Evolutionary conservation across 1,140 invertebrate genomes (phyloP), one percentile per base, ranked within the genome.

Genomic region (Papilio polyxenes): DNA sequence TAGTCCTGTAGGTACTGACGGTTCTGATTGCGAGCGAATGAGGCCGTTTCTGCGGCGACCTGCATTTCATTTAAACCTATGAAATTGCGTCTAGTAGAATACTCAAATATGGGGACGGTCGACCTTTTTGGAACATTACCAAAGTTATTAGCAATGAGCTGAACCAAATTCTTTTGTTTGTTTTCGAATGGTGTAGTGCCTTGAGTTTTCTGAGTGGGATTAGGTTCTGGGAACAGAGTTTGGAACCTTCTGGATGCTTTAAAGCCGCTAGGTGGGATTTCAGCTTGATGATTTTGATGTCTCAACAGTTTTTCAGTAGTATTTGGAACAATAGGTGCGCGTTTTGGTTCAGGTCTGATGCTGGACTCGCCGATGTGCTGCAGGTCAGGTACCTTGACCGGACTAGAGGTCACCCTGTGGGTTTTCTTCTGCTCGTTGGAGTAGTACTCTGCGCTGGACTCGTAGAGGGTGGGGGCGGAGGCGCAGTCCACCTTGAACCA

Each of bases 401-500:
- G 83, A 51, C 23, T 91, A 75, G 88, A 95, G 83, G 89, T 95
- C 91, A 89, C 91, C 92, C 87, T 95, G 89, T 85, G 95, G 83
- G 85, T 94, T 83, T 95, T 95, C 84, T 95, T 94, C 82, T 96
- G 96, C 80, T 96, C 96, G 56, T 95, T 95, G 9, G 96, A 95
- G 82, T 94, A 94, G 77, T 97, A 96, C 88, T 98, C 97, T 2
- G 97, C 97, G 85, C 98, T 98, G 87, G 98, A 96, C 79, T 97
- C 97, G 87, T 98, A 98, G 11, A 97, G 95, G 23, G 96, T 96
- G 0, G 96, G 95, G 1, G 97, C 97, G 83, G 96, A 96, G 76
- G 96, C 96, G 89, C 98, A 98, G 88, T 98, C 97, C 80, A 98
- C 98, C 95, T 98, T 98, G 93, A 98, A 98, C 98, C 98, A 98